Evolutionary conservation across 2,797 vertebrate species (phyloP).

Genomic region (Mallotus villosus): DNA sequence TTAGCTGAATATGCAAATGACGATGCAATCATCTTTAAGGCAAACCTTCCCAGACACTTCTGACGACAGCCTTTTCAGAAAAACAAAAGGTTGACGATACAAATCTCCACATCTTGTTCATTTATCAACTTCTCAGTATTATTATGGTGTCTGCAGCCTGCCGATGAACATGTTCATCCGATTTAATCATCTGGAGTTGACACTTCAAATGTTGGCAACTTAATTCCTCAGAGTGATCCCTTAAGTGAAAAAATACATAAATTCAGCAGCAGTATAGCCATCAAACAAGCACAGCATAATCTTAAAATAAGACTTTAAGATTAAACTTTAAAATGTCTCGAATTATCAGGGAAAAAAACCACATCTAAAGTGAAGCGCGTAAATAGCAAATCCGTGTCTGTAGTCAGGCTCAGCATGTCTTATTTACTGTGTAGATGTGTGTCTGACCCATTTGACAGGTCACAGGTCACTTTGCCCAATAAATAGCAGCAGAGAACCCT

Average conservation of each 20-base stretch:
- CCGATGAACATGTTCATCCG: too few relatives aligned
- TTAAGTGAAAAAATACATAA: background rate
- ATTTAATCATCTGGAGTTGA: background rate
- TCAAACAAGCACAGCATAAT: background rate
- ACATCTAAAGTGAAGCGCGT: background rate
- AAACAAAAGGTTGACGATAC: background rate
- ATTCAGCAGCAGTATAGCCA: background rate
- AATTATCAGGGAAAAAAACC: background rate
- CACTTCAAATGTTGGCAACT: background rate
- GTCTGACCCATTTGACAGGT: slow-evolving; percentile 7
- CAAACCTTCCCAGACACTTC: background rate
- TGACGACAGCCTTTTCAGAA: background rate
- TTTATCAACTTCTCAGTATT: background rate
- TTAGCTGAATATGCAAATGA: slow-evolving; percentile 4
- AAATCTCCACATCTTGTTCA: background rate
- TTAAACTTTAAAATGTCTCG: background rate
- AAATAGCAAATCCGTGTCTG: slow-evolving; percentile 11
- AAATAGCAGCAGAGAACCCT: slow-evolving; percentile 1
- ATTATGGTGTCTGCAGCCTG: background rate
- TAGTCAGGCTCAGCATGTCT: slow-evolving; percentile 7
- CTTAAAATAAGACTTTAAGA: slow-evolving; percentile 6
- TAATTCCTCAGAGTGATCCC: background rate
- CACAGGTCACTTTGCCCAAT: slow-evolving; percentile 6
- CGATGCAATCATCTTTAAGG: background rate
- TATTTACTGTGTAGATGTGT: background rate